These are phyloP conservation scores for Plagiodera versicolora DNA, from an alignment of 2,888 invertebrate species.

Conservation along the genomic window DNA sequence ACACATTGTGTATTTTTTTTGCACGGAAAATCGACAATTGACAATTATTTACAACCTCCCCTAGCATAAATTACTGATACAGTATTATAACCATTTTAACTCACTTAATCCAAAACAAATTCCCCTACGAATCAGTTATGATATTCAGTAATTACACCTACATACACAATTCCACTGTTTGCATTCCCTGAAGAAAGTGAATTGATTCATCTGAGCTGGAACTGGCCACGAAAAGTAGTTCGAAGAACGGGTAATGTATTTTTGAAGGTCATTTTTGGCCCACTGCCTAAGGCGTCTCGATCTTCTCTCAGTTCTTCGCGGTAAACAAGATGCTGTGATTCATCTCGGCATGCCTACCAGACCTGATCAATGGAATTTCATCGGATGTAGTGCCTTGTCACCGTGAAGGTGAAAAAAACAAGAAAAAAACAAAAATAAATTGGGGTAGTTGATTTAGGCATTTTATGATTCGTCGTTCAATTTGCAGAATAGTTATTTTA, in stretches of 20 bases:
- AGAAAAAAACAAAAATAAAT: too few relatives aligned
- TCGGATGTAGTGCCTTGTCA: slow-evolving; percentile 26
- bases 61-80: too few relatives aligned
- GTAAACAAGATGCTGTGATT: slow-evolving; percentile 12
- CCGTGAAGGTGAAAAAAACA: slow-evolving; percentile 14
- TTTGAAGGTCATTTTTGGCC: slow-evolving; percentile 52
- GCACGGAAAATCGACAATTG: too few relatives aligned
- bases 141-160: too few relatives aligned
- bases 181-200: slow-evolving; percentile 20
- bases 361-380: slow-evolving; percentile 47
- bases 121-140: too few relatives aligned
- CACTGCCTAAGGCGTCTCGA: slow-evolving; percentile 44
- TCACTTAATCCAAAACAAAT: too few relatives aligned
- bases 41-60: too few relatives aligned
- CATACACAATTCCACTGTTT: slow-evolving; percentile 8
- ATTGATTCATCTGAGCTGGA: slow-evolving; percentile 6
- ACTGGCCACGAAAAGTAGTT: slow-evolving; percentile 4
- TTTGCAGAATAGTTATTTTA: too few relatives aligned
- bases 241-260: slow-evolving; percentile 44
- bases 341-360: slow-evolving; percentile 31
- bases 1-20: too few relatives aligned
- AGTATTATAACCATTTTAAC: too few relatives aligned
- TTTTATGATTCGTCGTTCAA: background rate
- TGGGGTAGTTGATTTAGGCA: slow-evolving; percentile 1
- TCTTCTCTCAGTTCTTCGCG: slow-evolving; percentile 28